Conservation (phyloP, 2,888 invertebrate genomes). For the Drosophila aldrichi region DNA sequence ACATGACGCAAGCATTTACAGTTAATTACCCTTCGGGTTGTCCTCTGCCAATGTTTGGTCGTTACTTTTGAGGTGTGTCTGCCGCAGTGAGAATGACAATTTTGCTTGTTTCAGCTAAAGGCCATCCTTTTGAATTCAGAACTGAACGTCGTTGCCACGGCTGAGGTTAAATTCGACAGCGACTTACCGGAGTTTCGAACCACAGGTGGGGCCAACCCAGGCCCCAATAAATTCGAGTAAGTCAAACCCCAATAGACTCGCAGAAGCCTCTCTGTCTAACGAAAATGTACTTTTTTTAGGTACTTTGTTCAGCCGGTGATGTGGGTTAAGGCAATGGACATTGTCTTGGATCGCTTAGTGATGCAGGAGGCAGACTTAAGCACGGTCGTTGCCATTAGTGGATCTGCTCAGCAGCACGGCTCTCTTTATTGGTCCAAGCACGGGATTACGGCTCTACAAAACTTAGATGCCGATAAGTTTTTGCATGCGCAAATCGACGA, state of each 20-base stretch:
- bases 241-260: slow-evolving; percentile 2
- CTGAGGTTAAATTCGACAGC: slow-evolving; percentile 94
- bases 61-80: slow-evolving; percentile 60
- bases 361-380: slow-evolving; percentile 93
- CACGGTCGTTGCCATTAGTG: slow-evolving; percentile 93
- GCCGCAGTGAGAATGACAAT: slow-evolving; percentile 9
- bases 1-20: slow-evolving; percentile 37
- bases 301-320: slow-evolving; percentile 94
- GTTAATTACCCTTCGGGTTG: slow-evolving; percentile 8
- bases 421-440: slow-evolving; percentile 97
- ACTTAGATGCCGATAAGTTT: slow-evolving; percentile 90
- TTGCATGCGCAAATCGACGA: slow-evolving; percentile 93
- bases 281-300: slow-evolving; percentile 78
- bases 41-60: slow-evolving; percentile 50
- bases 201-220: slow-evolving; percentile 87
- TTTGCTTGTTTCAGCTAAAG: slow-evolving; percentile 91
- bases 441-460: slow-evolving; percentile 88
- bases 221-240: slow-evolving; percentile 85
- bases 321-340: slow-evolving; percentile 98
- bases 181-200: slow-evolving; percentile 96
- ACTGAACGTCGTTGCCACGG: slow-evolving; percentile 91
- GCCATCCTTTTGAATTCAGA: slow-evolving; percentile 92
- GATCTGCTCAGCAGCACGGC: slow-evolving; percentile 99
- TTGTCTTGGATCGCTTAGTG: slow-evolving; percentile 93
- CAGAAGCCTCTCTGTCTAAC: not conserved